A percentile compares a stretch with the other conserved stretches of the same genome.
Evolutionary conservation across 2,888 invertebrate species (phyloP).

Genomic region (Arge pagana): DNA sequence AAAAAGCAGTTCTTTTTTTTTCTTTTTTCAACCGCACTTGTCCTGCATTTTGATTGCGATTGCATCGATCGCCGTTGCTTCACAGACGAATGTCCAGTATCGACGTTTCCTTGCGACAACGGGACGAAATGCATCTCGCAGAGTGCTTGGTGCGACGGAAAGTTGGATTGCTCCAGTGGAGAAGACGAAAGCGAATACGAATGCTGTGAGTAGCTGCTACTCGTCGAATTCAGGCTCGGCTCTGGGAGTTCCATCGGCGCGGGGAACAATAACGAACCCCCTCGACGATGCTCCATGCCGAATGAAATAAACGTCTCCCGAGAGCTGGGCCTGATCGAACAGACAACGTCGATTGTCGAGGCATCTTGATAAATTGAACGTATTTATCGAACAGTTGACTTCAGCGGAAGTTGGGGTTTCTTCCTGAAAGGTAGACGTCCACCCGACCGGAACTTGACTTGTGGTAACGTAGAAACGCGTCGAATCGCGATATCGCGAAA

Average conservation of each 20-base stretch:
- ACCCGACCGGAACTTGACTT: background rate
- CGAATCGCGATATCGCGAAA: slow-evolving; percentile 35
- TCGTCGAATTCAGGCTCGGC: no score
- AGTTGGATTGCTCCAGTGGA: slow-evolving; percentile 57
- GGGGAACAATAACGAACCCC: no score
- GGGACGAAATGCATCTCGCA: slow-evolving; percentile 62
- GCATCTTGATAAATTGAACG: no score
- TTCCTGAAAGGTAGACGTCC: slow-evolving; percentile 26
- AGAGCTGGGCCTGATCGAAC: no score
- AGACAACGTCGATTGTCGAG: no score
- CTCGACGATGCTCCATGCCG: no score
- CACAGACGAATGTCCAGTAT: slow-evolving; percentile 62
- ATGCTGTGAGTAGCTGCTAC: slow-evolving; percentile 58
- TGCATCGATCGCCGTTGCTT: no score
- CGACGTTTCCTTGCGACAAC: slow-evolving; percentile 63
- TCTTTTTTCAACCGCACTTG: slow-evolving; percentile 10
- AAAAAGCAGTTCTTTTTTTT: background rate
- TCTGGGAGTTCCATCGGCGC: no score
- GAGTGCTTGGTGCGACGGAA: slow-evolving; percentile 61
- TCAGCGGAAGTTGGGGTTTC: slow-evolving; percentile 44
- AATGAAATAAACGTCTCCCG: no score
- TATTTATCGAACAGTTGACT: slow-evolving; percentile 52
- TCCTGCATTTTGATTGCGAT: no score
- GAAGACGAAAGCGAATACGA: slow-evolving; percentile 52
- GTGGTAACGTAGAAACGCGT: background rate